These are phyloP conservation scores for Enteromius unitaeniatus DNA, from an alignment of 2,797 vertebrate species.

Conservation along the genomic window DNA sequence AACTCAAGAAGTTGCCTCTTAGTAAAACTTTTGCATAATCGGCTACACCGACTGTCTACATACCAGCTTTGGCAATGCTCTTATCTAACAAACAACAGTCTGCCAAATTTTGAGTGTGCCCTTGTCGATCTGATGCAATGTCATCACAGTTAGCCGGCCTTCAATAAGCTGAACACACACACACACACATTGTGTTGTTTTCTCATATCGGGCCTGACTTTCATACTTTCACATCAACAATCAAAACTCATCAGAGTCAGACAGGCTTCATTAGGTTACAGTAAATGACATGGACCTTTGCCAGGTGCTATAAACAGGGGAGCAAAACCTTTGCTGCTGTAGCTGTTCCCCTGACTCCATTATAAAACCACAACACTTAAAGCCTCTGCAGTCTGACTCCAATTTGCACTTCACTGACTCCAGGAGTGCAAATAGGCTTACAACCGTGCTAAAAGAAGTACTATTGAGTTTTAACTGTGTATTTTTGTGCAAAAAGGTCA, in stretches of 20 bases:
- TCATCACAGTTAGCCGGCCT: constrained; percentile 42
- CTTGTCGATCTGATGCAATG: constrained; percentile 50
- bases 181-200: constrained; percentile 34
- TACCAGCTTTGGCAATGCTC: constrained; percentile 41
- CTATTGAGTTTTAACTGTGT: constrained; percentile 6
- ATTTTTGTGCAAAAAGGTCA: constrained; percentile 35
- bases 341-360: constrained; percentile 35
- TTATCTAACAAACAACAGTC: constrained; percentile 60
- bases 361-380: constrained; percentile 7
- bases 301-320: constrained; percentile 31
- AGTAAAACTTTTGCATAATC: constrained; percentile 50
- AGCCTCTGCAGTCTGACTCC: constrained; percentile 39
- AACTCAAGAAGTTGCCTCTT: neutral
- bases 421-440: neutral
- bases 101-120: constrained; percentile 55
- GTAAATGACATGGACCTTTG: constrained; percentile 49
- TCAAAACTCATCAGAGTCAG: constrained; percentile 52
- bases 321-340: constrained; percentile 9
- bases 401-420: constrained; percentile 37
- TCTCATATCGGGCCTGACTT: constrained; percentile 18
- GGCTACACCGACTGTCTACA: constrained; percentile 14
- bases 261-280: constrained; percentile 58
- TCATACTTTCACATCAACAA: constrained; percentile 53
- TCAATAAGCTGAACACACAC: constrained; percentile 43
- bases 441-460: neutral